phyloP scores from a whole-genome alignment of 2,113 vertebrate genomes.

The Platanista minor region DNA sequence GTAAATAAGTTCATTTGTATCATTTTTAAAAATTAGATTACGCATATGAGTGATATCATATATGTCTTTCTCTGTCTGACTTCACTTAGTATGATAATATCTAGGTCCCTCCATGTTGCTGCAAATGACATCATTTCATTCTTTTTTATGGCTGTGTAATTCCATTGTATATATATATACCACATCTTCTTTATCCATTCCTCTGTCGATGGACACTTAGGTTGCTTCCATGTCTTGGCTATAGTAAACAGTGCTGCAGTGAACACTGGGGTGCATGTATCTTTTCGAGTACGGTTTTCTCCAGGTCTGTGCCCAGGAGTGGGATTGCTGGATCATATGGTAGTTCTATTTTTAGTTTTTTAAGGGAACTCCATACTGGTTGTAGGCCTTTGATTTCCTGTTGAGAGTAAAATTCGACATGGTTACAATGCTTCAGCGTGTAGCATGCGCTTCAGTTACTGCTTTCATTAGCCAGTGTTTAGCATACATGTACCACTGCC shows the following conservation, averaged over 20 bases:
- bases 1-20: neutral
- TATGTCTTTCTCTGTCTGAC: neutral
- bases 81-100: neutral
- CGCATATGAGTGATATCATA: neutral
- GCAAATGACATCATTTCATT: neutral
- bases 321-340: neutral
- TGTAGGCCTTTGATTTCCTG: neutral
- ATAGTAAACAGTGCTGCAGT: neutral
- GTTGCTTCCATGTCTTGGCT: neutral
- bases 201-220: neutral
- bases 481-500: neutral
- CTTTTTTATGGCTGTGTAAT: neutral
- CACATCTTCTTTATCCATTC: neutral
- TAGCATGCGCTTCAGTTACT: rapidly evolving
- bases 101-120: neutral
- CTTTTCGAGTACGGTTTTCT: too few species aligned
- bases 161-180: neutral
- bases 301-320: too few species aligned
- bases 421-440: neutral
- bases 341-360: neutral
- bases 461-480: neutral
- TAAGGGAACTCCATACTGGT: neutral
- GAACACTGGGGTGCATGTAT: neutral
- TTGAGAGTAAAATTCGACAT: neutral
- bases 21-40: neutral